A percentile compares a stretch with the other conserved stretches of the same genome.
Conservation (phyloP, 2,113 vertebrate genomes). For the Archilochus colubris region DNA sequence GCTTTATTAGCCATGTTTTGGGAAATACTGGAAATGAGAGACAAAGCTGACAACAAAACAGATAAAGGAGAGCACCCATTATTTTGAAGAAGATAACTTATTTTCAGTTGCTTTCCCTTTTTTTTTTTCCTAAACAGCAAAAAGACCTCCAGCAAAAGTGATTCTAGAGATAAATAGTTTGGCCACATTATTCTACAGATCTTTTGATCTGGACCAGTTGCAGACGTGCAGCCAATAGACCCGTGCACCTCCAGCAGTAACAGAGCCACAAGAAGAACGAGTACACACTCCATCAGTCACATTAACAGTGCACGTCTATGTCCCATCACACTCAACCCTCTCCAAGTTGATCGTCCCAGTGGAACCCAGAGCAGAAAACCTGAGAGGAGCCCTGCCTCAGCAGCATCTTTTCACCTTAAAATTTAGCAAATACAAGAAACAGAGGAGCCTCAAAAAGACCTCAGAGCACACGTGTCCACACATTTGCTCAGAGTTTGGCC, state of each 20-base stretch:
- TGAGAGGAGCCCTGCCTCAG: neutral
- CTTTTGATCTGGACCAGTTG: neutral
- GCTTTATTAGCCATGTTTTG: neutral
- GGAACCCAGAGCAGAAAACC: neutral
- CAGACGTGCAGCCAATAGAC: neutral
- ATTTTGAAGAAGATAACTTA: neutral
- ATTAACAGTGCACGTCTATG: accelerated
- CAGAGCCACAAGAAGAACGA: neutral
- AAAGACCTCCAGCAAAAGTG: neutral
- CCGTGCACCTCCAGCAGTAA: neutral
- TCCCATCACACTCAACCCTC: neutral
- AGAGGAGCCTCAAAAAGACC: neutral
- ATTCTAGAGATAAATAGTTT: neutral
- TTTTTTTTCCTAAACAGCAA: neutral
- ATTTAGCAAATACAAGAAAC: neutral
- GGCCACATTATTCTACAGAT: neutral
- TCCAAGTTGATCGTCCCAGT: neutral
- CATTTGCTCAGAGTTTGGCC: neutral
- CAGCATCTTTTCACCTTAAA: neutral
- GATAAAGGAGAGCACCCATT: neutral
- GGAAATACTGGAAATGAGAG: neutral
- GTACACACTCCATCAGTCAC: neutral
- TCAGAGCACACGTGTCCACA: accelerated
- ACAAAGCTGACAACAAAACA: neutral
- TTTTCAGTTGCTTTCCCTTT: neutral